Base-by-base conservation (phyloP, 2,888 invertebrate genomes). In the Drosophila rubida region DNA sequence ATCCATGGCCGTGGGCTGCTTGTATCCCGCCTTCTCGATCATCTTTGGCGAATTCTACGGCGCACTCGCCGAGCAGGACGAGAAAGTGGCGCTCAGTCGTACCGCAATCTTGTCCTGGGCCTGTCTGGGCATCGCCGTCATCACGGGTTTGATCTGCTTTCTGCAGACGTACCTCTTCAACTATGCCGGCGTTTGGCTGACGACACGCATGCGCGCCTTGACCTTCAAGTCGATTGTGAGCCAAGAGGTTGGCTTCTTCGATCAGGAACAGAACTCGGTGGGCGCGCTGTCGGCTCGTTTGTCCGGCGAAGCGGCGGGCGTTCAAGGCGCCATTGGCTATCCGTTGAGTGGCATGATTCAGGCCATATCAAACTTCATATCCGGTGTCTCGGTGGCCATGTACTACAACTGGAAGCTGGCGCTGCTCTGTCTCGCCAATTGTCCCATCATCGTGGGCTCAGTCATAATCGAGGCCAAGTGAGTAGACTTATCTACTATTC, bases 41-140 rank as follows among this genome's bases (percentile, higher is more conserved):
- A 92, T 96, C 2, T 96, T 96, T 83, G 96, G 96, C 42, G 96
- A 96, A 88, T 95, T 96, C 8, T 95, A 96, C 80, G 94, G 94
- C 92, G 94, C 95, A 72, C 92, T 96, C 78, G 93, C 95, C 1
- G 91, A 93, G 60, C 90, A 93, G 1, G 94, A 95, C 71, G 92
- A 92, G 9, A 93, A 93, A 0, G 92, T 92, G 32, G 94, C 95
- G 0, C 91, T 94, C 6, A 75, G 90, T 0, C 92, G 94, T 67
- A 94, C 95, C 0, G 93, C 94, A 1, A 86, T 93, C 11, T 95
- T 95, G 35, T 94, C 95, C 0, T 87, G 95, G 9, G 90, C 94
- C 14, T 96, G 96, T 90, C 90, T 96, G 2, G 87, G 93, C 1
- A 94, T 96, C 37, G 96, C 95, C 0, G 77, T 95, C 0, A 81